Conservation (phyloP, 2,888 invertebrate genomes). For the Lysandra bellargus region DNA sequence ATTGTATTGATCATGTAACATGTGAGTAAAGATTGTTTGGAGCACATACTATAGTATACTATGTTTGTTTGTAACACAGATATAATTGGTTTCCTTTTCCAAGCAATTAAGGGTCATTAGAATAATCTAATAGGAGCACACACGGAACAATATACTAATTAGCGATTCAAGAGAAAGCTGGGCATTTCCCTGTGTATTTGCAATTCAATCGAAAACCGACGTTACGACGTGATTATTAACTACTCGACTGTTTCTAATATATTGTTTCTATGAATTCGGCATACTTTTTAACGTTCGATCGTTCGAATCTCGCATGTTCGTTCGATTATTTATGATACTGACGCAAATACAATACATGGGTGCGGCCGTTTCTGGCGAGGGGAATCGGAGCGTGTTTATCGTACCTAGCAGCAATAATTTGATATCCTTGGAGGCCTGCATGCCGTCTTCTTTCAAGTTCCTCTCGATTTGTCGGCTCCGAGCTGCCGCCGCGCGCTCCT, state of each 20-base stretch:
- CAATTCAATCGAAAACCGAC: slow-evolving; percentile 32
- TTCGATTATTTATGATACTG: slow-evolving; percentile 26
- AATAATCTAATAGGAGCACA: slow-evolving; percentile 7
- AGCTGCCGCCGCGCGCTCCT: slow-evolving; percentile 98
- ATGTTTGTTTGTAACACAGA: not conserved
- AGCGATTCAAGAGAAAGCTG: slow-evolving; percentile 59
- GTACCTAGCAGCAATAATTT: slow-evolving; percentile 98
- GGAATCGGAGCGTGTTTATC: slow-evolving; percentile 47
- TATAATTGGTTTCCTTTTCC: slow-evolving; percentile 5
- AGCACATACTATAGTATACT: not conserved
- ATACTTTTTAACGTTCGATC: slow-evolving; percentile 28
- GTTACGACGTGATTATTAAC: slow-evolving; percentile 26
- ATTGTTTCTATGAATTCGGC: slow-evolving; percentile 25
- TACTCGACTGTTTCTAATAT: slow-evolving; percentile 30
- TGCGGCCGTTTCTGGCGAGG: slow-evolving; percentile 57
- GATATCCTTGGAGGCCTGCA: slow-evolving; percentile 99
- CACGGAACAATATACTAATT: slow-evolving; percentile 27
- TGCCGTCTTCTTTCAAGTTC: slow-evolving; percentile 98
- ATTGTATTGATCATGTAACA: not conserved
- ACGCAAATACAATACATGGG: slow-evolving; percentile 56
- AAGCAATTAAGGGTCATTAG: slow-evolving; percentile 13
- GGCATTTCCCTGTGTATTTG: slow-evolving; percentile 38
- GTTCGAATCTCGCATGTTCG: slow-evolving; percentile 14
- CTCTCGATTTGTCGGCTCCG: slow-evolving; percentile 98
- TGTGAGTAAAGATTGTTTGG: not conserved